These are phyloP conservation scores for Latrodectus geometricus DNA, from an alignment of 1,140 invertebrate species.

Conservation along the genomic window DNA sequence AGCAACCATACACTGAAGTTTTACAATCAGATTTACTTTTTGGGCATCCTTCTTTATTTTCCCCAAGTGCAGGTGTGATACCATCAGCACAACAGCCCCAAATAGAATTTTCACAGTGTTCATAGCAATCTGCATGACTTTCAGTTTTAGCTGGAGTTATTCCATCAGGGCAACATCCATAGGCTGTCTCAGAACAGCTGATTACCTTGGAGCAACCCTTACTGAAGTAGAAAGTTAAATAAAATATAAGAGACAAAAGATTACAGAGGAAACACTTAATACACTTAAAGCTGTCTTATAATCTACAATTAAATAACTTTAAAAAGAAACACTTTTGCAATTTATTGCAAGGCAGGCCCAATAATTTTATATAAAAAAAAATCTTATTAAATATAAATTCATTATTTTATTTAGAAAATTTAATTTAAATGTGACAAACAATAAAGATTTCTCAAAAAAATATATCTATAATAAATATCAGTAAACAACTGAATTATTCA, in stretches of 20 bases:
- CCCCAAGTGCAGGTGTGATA: conserved; percentile 86
- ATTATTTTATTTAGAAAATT: too few relatives aligned
- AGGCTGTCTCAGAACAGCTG: conserved; percentile 68
- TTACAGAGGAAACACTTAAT: background rate
- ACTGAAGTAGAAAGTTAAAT: conserved; percentile 1
- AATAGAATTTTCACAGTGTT: conserved; percentile 76
- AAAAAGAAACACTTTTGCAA: too few relatives aligned
- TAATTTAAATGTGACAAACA: too few relatives aligned
- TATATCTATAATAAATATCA: too few relatives aligned
- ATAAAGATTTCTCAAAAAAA: too few relatives aligned
- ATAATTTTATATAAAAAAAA: too few relatives aligned
- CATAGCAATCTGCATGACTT: conserved; percentile 63
- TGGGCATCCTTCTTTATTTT: conserved; percentile 81
- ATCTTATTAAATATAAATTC: too few relatives aligned
- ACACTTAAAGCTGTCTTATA: too few relatives aligned
- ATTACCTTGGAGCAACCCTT: conserved; percentile 64
- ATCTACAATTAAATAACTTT: too few relatives aligned
- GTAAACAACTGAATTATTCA: too few relatives aligned
- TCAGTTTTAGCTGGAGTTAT: conserved; percentile 70
- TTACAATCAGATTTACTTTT: conserved; percentile 73
- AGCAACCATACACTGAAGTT: conserved; percentile 75
- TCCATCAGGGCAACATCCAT: conserved; percentile 84
- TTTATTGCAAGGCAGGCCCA: too few relatives aligned
- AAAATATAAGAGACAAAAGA: background rate
- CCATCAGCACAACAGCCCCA: conserved; percentile 90